phyloP scores from a whole-genome alignment of 2,113 vertebrate genomes.

The Hepsetus odoe region DNA sequence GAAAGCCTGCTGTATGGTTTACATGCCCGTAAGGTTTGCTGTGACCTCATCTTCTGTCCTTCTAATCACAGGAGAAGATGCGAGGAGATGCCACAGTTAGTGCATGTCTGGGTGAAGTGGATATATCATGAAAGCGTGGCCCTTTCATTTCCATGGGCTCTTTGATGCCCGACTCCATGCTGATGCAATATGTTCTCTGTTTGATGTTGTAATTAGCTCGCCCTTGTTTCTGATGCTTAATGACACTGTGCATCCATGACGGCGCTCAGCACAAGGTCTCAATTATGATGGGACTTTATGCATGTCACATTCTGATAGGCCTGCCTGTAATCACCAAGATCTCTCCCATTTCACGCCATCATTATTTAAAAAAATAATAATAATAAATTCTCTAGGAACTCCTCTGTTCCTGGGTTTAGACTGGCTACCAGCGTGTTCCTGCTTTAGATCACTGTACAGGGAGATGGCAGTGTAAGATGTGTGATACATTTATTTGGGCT shows the following conservation, averaged over 20 bases:
- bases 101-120: slow-evolving; percentile 27
- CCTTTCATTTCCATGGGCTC: neutral
- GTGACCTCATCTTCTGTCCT: neutral
- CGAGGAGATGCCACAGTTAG: slow-evolving; percentile 1
- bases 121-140: slow-evolving; percentile 17
- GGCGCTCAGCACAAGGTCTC: neutral
- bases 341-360: neutral
- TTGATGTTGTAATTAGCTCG: slow-evolving; percentile 23
- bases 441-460: too few relatives aligned
- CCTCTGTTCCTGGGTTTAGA: too few relatives aligned
- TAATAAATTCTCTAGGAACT: too few relatives aligned
- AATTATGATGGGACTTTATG: neutral
- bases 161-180: slow-evolving; percentile 29
- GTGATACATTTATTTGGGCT: too few relatives aligned
- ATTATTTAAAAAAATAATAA: too few relatives aligned
- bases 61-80: neutral
- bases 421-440: too few relatives aligned
- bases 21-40: neutral
- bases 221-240: slow-evolving; percentile 21
- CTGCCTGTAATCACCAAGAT: neutral
- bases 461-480: too few relatives aligned
- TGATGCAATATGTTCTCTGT: slow-evolving; percentile 12
- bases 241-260: slow-evolving; percentile 6
- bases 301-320: neutral
- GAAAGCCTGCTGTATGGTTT: too few relatives aligned